Base-by-base conservation (phyloP, 64 coral and sea anemone species). In the Montipora foliosa region DNA sequence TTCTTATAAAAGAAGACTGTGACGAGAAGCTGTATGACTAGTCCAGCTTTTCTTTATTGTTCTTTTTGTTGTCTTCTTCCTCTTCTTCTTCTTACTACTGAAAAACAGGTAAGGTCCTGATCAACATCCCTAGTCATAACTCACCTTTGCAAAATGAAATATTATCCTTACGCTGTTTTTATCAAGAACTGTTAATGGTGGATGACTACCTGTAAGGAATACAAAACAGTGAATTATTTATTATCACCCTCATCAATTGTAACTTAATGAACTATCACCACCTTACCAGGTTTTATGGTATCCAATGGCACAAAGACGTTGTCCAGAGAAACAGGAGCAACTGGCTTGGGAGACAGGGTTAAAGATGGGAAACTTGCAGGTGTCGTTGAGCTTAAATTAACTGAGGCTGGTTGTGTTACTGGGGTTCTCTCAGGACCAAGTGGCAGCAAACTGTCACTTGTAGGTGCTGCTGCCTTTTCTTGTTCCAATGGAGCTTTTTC, bases 61-160 rank as follows among this genome's bases (percentile, higher is more conserved):
- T 37, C 37, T 37, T 37, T 37, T 37, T 55, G 52, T 5, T 10
- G 52, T 55, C 5, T 55, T 0, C 1, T 55, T 55, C 10, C 52
- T 10, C 52, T 55, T 55, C 6, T 55, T 55, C 52, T 55, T 37
- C 52, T 55, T 20, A 6, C 50, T 76, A 15, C 88, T 22, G 12
- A 73, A 8, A 45, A 8, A 48, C 10, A 17, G 61, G 61, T 4
- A 64, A 12, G 5, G 2, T 37, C 37, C 37, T 37, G 37, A 37
- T 37, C 37, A 37, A 37, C 37, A 37, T 37, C 37, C 37, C 37
- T 57, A 6, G 44, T 14, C 9, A 16, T 6, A 22, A 79, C 89
- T 75, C 74, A 99, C 98, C 98, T 99, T 96, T 86, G 98, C 97
- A 90, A 99, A 99, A 62, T 99, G 97, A 68, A 99, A 96, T 83